Conservation (phyloP, 1,140 invertebrate genomes). For the Ceratosolen fusciceps region DNA sequence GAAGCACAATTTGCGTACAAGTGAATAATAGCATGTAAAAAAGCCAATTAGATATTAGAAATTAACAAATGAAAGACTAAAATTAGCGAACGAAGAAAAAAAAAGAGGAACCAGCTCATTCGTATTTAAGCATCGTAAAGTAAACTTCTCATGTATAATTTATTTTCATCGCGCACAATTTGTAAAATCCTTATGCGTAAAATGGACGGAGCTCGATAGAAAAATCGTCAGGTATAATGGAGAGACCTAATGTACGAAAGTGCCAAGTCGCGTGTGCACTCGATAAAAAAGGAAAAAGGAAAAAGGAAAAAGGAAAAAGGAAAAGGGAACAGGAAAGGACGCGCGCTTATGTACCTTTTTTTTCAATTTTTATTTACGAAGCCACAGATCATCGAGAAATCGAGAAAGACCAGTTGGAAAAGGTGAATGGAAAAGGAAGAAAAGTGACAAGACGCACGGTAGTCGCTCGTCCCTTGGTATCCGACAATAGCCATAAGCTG, state of each 20-base stretch:
- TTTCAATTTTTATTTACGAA: neutral
- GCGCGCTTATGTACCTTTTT: neutral
- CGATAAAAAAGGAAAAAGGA: neutral
- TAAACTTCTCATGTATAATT: conserved; percentile 11
- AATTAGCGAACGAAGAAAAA: neutral
- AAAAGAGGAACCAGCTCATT: neutral
- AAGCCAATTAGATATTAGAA: neutral
- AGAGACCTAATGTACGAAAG: conserved; percentile 39
- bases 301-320: no score
- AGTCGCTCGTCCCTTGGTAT: neutral
- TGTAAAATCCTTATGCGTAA: conserved; percentile 10
- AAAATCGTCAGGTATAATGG: neutral
- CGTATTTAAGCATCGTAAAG: no score
- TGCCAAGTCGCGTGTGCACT: conserved; percentile 25
- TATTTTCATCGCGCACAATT: conserved; percentile 9
- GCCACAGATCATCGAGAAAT: neutral
- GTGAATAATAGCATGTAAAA: neutral
- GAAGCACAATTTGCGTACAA: neutral
- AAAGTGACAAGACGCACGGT: conserved; percentile 15
- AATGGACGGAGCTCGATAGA: neutral
- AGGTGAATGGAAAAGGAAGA: conserved; percentile 14
- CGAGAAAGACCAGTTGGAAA: neutral
- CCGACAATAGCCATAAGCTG: neutral
- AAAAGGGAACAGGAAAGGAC: no score
- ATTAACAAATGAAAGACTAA: conserved; percentile 33